Evolutionary conservation across 2,888 invertebrate species (phyloP).

Genomic region (Ophion ventricosus): DNA sequence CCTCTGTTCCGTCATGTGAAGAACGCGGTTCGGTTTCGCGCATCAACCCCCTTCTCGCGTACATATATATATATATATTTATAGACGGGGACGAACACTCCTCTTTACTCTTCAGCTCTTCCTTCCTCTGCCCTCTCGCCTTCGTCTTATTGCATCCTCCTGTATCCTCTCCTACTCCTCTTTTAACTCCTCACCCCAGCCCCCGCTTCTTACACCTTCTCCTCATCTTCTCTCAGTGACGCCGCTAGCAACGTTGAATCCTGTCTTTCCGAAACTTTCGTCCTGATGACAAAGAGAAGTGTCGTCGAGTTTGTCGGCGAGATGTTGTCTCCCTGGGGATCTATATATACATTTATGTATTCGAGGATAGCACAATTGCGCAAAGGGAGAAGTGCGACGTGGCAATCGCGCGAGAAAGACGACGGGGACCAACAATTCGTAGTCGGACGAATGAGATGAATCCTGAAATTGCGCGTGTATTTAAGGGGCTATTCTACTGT

Average conservation of each 20-base stretch:
- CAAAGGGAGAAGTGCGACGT: neutral
- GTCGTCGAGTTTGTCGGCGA: slow-evolving; percentile 27
- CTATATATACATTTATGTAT: neutral
- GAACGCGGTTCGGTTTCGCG: slow-evolving; percentile 53
- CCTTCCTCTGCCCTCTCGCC: slow-evolving; percentile 39
- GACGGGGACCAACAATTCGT: neutral
- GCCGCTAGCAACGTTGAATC: slow-evolving; percentile 23
- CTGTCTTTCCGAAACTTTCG: slow-evolving; percentile 53
- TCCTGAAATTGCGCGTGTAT: no score
- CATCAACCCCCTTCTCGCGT: slow-evolving; percentile 58
- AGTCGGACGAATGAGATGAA: no score
- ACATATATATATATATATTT: no score
- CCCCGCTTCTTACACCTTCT: no score
- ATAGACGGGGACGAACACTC: neutral
- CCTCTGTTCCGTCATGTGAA: slow-evolving; percentile 36
- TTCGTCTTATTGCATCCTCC: slow-evolving; percentile 35
- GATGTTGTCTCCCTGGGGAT: slow-evolving; percentile 30
- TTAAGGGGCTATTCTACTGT: no score
- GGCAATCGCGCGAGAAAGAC: neutral
- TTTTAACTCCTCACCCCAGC: no score
- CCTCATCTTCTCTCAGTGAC: slow-evolving; percentile 1
- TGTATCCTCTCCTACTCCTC: neutral
- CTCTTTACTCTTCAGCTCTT: slow-evolving; percentile 27
- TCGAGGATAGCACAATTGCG: slow-evolving; percentile 11
- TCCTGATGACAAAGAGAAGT: slow-evolving; percentile 50